These are phyloP conservation scores for Carcinoscorpius rotundicauda DNA, from an alignment of 1,140 invertebrate species.

Conservation along the genomic window DNA sequence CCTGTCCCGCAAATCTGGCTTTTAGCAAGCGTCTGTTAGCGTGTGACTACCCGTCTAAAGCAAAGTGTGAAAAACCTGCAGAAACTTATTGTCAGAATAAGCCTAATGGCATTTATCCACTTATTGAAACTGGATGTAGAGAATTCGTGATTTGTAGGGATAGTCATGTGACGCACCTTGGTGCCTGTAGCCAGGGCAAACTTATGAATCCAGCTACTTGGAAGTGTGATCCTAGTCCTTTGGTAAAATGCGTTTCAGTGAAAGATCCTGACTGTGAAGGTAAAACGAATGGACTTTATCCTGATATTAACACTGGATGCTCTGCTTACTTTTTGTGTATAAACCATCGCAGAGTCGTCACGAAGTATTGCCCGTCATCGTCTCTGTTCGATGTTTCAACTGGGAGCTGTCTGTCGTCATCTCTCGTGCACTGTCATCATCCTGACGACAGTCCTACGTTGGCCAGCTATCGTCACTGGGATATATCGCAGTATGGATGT, in stretches of 20 bases:
- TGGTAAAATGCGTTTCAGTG: slow-evolving; percentile 26
- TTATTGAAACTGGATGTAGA: slow-evolving; percentile 38
- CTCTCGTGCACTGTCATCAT: slow-evolving; percentile 10
- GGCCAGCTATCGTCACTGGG: too few species aligned
- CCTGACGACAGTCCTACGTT: not conserved
- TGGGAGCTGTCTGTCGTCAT: slow-evolving; percentile 12
- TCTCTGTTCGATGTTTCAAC: slow-evolving; percentile 30
- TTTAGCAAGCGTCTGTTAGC: slow-evolving; percentile 15
- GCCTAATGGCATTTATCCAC: slow-evolving; percentile 30
- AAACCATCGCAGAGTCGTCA: slow-evolving; percentile 28
- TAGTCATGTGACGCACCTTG: slow-evolving; percentile 39
- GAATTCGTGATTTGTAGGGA: slow-evolving; percentile 45
- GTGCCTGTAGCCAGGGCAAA: slow-evolving; percentile 40
- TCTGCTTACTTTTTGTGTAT: slow-evolving; percentile 43
- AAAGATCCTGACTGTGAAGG: slow-evolving; percentile 23
- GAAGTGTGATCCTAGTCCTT: slow-evolving; percentile 29
- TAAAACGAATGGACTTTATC: slow-evolving; percentile 39
- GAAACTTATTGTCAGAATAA: slow-evolving; percentile 12
- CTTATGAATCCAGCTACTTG: slow-evolving; percentile 39
- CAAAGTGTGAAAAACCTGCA: not conserved
- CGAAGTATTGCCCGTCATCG: slow-evolving; percentile 28
- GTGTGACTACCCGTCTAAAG: slow-evolving; percentile 8
- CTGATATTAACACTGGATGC: slow-evolving; percentile 39
- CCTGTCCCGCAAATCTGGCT: slow-evolving; percentile 16
- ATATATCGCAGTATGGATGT: not conserved